phyloP scores from a whole-genome alignment of 1,140 invertebrate species.

The Orchestia grillus region DNA sequence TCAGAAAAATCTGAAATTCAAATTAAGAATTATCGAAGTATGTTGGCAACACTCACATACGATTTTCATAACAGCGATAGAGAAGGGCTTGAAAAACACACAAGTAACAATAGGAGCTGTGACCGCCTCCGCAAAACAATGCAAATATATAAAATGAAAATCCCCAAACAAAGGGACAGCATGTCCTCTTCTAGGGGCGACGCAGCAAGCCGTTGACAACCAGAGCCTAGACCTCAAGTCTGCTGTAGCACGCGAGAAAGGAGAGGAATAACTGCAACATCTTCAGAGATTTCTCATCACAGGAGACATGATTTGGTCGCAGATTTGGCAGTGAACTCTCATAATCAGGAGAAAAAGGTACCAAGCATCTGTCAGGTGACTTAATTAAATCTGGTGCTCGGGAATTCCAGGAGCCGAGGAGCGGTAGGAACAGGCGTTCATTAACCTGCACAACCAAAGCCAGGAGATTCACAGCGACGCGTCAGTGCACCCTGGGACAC shows the following conservation, averaged over 20 bases:
- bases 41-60: background rate
- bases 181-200: background rate
- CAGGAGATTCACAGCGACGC: background rate
- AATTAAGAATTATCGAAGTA: no score
- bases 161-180: background rate
- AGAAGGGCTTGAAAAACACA: background rate
- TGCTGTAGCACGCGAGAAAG: background rate
- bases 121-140: background rate
- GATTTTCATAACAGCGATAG: background rate
- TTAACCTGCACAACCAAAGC: conserved; percentile 15
- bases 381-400: conserved; percentile 28
- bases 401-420: conserved; percentile 15
- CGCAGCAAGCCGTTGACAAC: background rate
- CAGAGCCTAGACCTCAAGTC: background rate
- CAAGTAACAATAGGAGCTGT: background rate
- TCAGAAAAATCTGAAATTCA: no score
- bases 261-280: background rate
- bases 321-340: background rate
- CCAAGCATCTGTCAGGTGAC: conserved; percentile 43
- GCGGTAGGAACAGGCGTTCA: background rate
- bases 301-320: conserved; percentile 16
- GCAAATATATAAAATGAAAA: background rate
- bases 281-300: conserved; percentile 27
- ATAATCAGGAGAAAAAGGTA: conserved; percentile 49
- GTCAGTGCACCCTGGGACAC: background rate